Base-by-base conservation (phyloP, 2,888 invertebrate genomes). In the Phortica okadai region DNA sequence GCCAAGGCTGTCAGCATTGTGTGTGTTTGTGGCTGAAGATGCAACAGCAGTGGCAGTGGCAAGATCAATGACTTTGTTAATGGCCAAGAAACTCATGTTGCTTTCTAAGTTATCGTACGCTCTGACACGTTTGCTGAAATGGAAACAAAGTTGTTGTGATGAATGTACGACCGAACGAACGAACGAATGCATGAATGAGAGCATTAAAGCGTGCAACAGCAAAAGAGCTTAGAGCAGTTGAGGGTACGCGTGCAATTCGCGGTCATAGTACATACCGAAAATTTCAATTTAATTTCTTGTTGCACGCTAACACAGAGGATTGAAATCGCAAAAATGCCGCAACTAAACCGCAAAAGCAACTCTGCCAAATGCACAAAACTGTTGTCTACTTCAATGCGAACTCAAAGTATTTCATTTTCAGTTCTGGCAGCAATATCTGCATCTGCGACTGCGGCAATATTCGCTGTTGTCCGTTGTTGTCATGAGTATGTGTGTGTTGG, bases 11-110 rank as follows among this genome's bases (percentile, higher is more conserved):
- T 21, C 21, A 0, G 21, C 21, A 21, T 21, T 21, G 21, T 58
- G 58, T 59, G 14, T 59, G n/a, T 7, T 4, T 11, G 8, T 50
- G 50, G 10, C 50, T 11, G 10, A 66, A 14, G 41, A 33, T 66
- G 33, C 66, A 10, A 66, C 66, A 66, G 69, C 44, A 16, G 45
- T 21, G 25, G 25, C 42, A 33, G 67, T 41, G 16, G n/a, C 11
- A 72, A 72, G 70, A 72, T 72, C 70, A 72, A 72, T 72, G 70
- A 72, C 70, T 72, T 72, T 72, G 70, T 72, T 56, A 72, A 72
- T 72, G 54, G 54, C 33, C 70, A 66, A 66, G 66, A 41, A 66
- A 66, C 66, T 66, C n/a, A 11, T 66, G 33, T 42, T 66, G 11
- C 66, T 14, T 14, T 21, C 33, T 56, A 56, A n/a, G 6, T 16